Evolutionary conservation across 2,113 vertebrate genomes (phyloP), one percentile per base, ranked within the genome.

Genomic region (Colistium nudipinnis): DNA sequence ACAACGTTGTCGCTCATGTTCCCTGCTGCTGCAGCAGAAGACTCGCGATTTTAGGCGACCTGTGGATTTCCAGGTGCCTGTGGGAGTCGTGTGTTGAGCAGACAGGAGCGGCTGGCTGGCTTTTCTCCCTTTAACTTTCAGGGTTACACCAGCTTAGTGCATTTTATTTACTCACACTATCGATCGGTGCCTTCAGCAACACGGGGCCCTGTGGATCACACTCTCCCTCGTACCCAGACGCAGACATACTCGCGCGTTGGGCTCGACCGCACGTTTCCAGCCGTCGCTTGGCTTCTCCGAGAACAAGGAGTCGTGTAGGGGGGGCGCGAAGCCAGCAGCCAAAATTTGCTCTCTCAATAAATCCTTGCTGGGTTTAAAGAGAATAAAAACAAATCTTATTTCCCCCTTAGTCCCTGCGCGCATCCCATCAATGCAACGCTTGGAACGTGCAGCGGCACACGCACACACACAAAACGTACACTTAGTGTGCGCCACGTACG

Each of bases 161-260:
- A 78, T 90, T 89, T 92, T 90, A 90, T 93, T 91, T 91, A 87
- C 91, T 91, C 83, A 70, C 82, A 39, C 67, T 85, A 89, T 92
- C 53, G 90, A 92, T 92, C 62, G 86, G 78, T 87, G 86, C 90
- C 88, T 88, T 88, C 80, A 90, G 88, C 90, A 80, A 80, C 74
- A 74, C 78, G 49, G 67, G 25, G 77, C 81, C 77, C 80, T 22
- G 73, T 81, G 73, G 78, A 78, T 75, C 78, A 56, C 63, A 31
- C 83, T 67, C 70, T 4, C 78, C 45, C 73, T 39, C 59, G 22
- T 36, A 27, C 65, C 28, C 62, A 8, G 13, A 19, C 12, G 22
- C 70, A 48, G 69, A 56, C 78, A 61, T 55, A 55, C 57, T 19
- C 49, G n/a, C 24, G 61, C 66, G 47, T 53, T 67, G 33, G 54